Conservation (phyloP, 2,888 invertebrate species). For the Dorcus parallelipipedus region DNA sequence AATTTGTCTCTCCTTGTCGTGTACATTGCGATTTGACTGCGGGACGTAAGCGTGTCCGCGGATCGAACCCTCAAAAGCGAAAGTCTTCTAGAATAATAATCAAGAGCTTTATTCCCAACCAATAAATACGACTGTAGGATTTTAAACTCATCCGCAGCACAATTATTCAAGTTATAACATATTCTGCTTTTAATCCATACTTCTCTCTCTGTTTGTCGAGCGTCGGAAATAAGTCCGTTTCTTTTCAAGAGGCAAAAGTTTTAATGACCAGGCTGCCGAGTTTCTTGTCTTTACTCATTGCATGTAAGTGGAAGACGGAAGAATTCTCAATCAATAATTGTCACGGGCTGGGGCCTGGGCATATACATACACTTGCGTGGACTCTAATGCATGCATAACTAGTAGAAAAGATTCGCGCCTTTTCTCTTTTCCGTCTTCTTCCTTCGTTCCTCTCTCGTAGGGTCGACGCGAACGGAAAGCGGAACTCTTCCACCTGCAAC, state of each 20-base stretch:
- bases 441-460: background rate
- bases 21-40: conserved; percentile 17
- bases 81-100: conserved; percentile 47
- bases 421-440: background rate
- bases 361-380: background rate
- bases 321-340: conserved; percentile 70
- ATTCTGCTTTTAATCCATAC: conserved; percentile 47
- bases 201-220: conserved; percentile 43
- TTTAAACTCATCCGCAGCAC: conserved; percentile 49
- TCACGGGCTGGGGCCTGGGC: conserved; percentile 48
- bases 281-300: conserved; percentile 46
- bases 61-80: conserved; percentile 39
- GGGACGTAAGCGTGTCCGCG: conserved; percentile 24
- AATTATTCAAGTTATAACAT: conserved; percentile 51
- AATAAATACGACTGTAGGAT: conserved; percentile 48
- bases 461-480: too few species aligned
- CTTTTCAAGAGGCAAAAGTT: conserved; percentile 49
- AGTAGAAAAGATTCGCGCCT: background rate
- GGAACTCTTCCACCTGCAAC: conserved; percentile 3
- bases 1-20: conserved; percentile 34
- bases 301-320: conserved; percentile 51
- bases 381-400: background rate
- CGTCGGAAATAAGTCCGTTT: conserved; percentile 45
- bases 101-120: conserved; percentile 45
- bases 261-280: conserved; percentile 44